These are phyloP conservation scores for Scyliorhinus canicula DNA, from an alignment of 2,797 vertebrate genomes.

Conservation along the genomic window DNA sequence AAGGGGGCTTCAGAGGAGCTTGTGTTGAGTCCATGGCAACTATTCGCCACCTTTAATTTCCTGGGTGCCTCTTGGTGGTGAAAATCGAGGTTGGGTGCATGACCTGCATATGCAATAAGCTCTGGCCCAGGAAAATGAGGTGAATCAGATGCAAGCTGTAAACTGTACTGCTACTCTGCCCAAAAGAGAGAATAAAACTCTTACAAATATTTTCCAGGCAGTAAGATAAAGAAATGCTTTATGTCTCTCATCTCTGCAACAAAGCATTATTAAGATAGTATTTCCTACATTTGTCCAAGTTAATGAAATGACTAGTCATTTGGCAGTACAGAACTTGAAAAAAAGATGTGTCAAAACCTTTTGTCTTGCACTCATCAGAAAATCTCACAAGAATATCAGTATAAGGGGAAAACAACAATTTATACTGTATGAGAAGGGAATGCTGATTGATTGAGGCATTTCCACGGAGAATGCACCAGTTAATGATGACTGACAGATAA, in stretches of 20 bases:
- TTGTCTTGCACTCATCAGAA: too few species aligned
- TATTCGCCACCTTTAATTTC: background rate
- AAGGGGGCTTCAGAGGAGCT: background rate
- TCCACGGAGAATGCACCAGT: too few species aligned
- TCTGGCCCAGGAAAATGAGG: background rate
- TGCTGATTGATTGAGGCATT: too few species aligned
- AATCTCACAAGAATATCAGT: too few species aligned
- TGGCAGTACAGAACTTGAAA: too few species aligned
- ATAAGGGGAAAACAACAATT: too few species aligned
- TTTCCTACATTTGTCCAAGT: background rate
- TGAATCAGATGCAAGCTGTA: background rate
- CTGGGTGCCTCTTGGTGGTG: background rate
- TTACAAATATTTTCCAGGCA: background rate
- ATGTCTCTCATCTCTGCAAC: too few species aligned
- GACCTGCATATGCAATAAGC: background rate
- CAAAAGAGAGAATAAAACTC: background rate
- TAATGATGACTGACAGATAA: too few species aligned
- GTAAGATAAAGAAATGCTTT: background rate
- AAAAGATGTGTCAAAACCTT: too few species aligned
- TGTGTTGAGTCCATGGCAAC: background rate
- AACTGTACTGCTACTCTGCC: background rate
- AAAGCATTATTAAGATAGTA: background rate
- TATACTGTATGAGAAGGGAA: too few species aligned
- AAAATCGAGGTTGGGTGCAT: background rate
- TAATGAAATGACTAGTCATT: background rate